phyloP scores from a whole-genome alignment of 2,113 vertebrate genomes.

The Synodontis membranacea region DNA sequence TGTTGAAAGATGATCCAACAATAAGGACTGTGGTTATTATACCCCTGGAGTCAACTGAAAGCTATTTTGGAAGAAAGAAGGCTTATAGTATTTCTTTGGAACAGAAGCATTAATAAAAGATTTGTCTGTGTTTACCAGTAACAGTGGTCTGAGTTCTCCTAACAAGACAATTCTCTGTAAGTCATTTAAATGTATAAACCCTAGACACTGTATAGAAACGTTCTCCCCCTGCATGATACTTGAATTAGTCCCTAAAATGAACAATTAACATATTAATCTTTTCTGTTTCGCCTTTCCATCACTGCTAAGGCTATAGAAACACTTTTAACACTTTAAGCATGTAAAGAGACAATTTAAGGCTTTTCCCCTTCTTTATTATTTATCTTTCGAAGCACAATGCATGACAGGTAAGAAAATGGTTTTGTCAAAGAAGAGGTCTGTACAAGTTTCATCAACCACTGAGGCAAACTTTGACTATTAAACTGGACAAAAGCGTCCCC shows the following conservation, averaged over 20 bases:
- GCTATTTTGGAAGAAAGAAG: neutral
- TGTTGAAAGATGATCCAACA: neutral
- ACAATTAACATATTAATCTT: neutral
- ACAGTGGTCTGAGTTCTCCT: neutral
- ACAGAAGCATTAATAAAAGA: neutral
- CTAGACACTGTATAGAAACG: neutral
- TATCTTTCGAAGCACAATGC: neutral
- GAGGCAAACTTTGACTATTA: neutral
- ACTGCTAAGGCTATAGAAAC: neutral
- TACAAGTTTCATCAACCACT: neutral
- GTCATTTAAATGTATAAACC: neutral
- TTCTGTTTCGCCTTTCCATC: too few species aligned
- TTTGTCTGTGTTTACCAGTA: neutral
- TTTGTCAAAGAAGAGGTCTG: neutral
- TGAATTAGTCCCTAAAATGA: neutral
- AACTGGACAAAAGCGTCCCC: conserved; percentile 1
- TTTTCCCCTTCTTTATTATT: neutral
- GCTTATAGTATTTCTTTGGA: neutral
- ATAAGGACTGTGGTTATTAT: neutral
- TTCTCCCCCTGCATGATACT: neutral
- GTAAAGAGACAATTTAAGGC: neutral
- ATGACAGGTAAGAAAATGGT: neutral
- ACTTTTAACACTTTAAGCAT: neutral
- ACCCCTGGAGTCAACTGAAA: neutral
- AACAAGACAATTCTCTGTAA: neutral